A percentile compares a stretch with the other conserved stretches of the same genome.
Evolutionary conservation across 2,888 invertebrate species (phyloP).

Genomic region (Allygus modestus): DNA sequence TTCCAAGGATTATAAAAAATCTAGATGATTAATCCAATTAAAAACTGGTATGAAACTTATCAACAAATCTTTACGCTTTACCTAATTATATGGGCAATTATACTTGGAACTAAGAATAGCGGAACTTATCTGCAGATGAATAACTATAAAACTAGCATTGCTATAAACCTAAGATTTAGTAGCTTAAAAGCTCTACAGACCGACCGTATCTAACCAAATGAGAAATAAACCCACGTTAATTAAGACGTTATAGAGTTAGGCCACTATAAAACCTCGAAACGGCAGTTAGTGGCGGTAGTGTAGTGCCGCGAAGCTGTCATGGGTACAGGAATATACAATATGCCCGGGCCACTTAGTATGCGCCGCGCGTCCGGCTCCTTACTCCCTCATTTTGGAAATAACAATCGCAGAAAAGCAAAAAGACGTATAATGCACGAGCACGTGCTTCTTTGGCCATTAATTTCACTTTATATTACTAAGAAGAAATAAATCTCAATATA

Average conservation of each 20-base stretch:
- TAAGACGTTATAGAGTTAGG: conserved; percentile 28
- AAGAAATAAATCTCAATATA: no score
- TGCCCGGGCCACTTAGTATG: not conserved
- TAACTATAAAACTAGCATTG: conserved; percentile 12
- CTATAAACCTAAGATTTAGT: not conserved
- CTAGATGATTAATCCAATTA: no score
- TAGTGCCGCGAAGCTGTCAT: not conserved
- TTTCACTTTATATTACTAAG: no score
- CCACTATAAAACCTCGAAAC: not conserved
- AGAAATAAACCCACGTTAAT: conserved; percentile 21
- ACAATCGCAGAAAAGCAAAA: not conserved
- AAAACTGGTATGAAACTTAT: no score
- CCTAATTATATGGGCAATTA: not conserved
- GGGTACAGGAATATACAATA: not conserved
- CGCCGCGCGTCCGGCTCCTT: not conserved
- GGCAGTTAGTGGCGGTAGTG: conserved; percentile 4
- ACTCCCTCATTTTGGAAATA: not conserved
- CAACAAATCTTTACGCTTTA: not conserved
- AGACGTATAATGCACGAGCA: not conserved
- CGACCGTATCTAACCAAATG: conserved; percentile 39
- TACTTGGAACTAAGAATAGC: not conserved
- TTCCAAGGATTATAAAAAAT: no score
- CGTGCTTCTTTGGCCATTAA: no score
- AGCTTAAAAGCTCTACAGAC: not conserved
- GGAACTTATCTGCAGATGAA: not conserved